Conservation (phyloP, 2,888 invertebrate genomes). For the Epinotia brunnichana region DNA sequence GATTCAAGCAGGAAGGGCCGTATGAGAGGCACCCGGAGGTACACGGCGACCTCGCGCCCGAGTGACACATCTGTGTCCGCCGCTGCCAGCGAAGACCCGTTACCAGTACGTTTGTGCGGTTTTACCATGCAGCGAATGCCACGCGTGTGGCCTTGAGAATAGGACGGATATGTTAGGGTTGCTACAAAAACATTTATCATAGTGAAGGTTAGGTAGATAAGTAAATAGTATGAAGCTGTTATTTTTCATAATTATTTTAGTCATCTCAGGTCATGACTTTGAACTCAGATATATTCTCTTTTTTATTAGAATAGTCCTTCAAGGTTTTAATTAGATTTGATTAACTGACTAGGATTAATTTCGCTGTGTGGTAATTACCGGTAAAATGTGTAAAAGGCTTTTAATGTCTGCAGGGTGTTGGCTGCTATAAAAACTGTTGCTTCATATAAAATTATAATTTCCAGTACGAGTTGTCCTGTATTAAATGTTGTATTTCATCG, state of each 20-base stretch:
- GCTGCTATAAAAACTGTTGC: conserved; percentile 68
- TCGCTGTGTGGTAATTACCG: conserved; percentile 77
- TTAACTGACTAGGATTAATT: conserved; percentile 40
- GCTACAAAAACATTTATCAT: no score
- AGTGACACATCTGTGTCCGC: conserved; percentile 80
- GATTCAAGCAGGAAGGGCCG: conserved; percentile 80
- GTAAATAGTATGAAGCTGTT: background rate
- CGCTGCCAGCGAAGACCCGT: conserved; percentile 79
- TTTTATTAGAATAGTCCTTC: background rate
- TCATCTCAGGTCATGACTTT: background rate
- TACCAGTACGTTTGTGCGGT: conserved; percentile 77
- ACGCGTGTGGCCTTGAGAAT: background rate
- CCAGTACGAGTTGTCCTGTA: conserved; percentile 34
- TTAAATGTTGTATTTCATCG: conserved; percentile 51
- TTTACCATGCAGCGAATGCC: conserved; percentile 72
- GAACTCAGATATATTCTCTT: no score
- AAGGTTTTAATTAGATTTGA: background rate
- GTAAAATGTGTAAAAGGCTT: conserved; percentile 68
- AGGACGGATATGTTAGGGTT: background rate
- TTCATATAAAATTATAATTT: conserved; percentile 47
- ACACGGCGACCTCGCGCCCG: conserved; percentile 78
- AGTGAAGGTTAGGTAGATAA: background rate
- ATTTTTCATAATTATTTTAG: background rate
- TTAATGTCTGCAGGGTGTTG: conserved; percentile 83
- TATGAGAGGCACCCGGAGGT: conserved; percentile 71